These are phyloP conservation scores for Epirrhoe tristata DNA, from an alignment of 2,888 invertebrate species.

Conservation along the genomic window DNA sequence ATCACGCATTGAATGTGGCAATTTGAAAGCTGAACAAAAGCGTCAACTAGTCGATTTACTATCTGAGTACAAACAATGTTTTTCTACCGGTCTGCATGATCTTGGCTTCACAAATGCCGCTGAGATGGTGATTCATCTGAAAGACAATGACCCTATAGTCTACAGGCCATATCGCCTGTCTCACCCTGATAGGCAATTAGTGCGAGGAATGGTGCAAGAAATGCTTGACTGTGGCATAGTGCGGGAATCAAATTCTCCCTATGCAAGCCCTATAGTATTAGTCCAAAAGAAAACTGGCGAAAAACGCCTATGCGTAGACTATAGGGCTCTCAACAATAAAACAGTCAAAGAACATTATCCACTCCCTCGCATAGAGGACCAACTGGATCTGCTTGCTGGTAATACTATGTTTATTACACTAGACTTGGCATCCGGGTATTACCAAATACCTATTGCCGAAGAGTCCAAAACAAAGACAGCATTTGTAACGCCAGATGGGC, in stretches of 20 bases:
- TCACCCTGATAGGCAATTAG: neutral
- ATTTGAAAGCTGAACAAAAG: no score
- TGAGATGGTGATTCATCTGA: constrained; percentile 5
- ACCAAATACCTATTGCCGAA: constrained; percentile 9
- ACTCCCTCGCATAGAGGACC: constrained; percentile 6
- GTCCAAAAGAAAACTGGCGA: constrained; percentile 6
- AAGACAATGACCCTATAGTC: constrained; percentile 3
- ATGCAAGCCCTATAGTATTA: constrained; percentile 12
- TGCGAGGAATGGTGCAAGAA: constrained; percentile 3
- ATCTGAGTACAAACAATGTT: constrained; percentile 3
- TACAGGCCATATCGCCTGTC: constrained; percentile 10
- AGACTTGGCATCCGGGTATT: constrained; percentile 8
- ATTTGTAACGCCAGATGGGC: constrained; percentile 7
- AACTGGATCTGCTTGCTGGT: constrained; percentile 1
- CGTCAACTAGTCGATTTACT: no score
- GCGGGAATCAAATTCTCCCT: neutral
- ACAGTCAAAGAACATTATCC: constrained; percentile 9
- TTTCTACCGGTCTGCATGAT: constrained; percentile 2
- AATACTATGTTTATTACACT: neutral
- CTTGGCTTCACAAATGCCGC: constrained; percentile 1
- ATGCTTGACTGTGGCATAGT: neutral
- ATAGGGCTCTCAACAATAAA: constrained; percentile 5
- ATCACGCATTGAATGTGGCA: no score
- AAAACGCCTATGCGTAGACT: constrained; percentile 10
- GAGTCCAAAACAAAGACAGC: neutral